These are phyloP conservation scores for Volucella inanis DNA, from an alignment of 2,888 invertebrate genomes.

Conservation along the genomic window DNA sequence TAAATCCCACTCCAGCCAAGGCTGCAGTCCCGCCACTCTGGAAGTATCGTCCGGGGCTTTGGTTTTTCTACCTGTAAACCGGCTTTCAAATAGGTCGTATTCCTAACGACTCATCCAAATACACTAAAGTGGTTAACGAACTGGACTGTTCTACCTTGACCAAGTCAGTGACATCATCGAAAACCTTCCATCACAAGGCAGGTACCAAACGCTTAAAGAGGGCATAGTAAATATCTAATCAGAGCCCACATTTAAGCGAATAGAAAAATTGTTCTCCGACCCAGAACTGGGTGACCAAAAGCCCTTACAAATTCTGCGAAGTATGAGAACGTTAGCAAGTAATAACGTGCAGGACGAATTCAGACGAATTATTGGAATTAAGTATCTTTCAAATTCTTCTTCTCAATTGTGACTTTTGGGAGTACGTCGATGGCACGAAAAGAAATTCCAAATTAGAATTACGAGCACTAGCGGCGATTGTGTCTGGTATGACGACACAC, in stretches of 20 bases:
- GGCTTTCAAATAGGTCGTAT: no score
- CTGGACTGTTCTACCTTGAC: neutral
- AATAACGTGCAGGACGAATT: no score
- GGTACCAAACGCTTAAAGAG: conserved; percentile 1
- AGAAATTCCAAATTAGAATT: no score
- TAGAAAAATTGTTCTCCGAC: neutral
- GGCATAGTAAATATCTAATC: neutral
- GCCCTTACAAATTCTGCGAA: neutral
- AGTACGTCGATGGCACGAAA: no score
- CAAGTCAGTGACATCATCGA: conserved; percentile 12
- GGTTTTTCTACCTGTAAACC: neutral
- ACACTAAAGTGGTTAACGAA: neutral
- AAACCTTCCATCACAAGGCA: neutral
- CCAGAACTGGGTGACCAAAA: neutral
- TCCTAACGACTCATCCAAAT: neutral
- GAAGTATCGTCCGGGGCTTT: neutral
- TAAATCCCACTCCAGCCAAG: no score
- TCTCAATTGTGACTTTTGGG: no score
- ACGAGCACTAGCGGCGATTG: no score
- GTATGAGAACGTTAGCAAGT: no score
- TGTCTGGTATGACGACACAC: no score
- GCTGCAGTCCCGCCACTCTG: neutral
- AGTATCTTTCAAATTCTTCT: no score
- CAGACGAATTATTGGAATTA: no score
- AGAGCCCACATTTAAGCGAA: neutral